Percentiles rank a stretch among this genome's conserved stretches.
Conservation (phyloP, 1,140 invertebrate species). For the Charaxes varanes region DNA sequence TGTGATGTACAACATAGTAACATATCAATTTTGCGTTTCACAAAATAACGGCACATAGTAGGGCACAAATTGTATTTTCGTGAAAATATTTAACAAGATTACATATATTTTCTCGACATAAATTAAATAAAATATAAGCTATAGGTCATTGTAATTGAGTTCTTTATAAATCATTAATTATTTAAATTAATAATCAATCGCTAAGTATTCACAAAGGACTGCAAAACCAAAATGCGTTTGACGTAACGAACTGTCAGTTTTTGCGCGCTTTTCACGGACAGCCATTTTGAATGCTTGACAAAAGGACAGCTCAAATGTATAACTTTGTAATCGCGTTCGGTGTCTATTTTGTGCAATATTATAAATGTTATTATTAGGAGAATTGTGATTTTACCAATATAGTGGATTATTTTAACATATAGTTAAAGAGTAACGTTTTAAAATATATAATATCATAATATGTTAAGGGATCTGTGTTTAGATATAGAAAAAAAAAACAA, state of each 20-base stretch:
- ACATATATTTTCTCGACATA: constrained; percentile 31
- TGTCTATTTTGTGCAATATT: constrained; percentile 64
- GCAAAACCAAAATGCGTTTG: background rate
- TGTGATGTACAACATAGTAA: constrained; percentile 47
- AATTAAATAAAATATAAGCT: constrained; percentile 8
- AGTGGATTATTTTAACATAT: constrained; percentile 63
- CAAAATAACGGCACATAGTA: constrained; percentile 18
- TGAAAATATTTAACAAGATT: constrained; percentile 27
- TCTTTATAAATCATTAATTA: no score
- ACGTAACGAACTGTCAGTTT: constrained; percentile 11
- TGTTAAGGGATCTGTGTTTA: constrained; percentile 58
- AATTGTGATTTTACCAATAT: constrained; percentile 70
- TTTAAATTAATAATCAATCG: no score
- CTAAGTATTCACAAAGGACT: background rate
- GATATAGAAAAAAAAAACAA: constrained; percentile 43
- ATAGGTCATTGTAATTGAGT: no score
- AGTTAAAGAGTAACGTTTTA: constrained; percentile 40
- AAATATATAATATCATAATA: constrained; percentile 55
- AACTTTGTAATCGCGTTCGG: constrained; percentile 37
- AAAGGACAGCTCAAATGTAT: constrained; percentile 37
- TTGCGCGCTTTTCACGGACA: constrained; percentile 26
- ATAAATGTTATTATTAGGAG: constrained; percentile 61
- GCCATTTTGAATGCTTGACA: constrained; percentile 37
- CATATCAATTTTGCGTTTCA: constrained; percentile 47
- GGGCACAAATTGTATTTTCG: constrained; percentile 52